Evolutionary conservation across 2,888 invertebrate species (phyloP), one percentile per base, ranked within the genome.

Genomic region (Acanthopleura granulata): DNA sequence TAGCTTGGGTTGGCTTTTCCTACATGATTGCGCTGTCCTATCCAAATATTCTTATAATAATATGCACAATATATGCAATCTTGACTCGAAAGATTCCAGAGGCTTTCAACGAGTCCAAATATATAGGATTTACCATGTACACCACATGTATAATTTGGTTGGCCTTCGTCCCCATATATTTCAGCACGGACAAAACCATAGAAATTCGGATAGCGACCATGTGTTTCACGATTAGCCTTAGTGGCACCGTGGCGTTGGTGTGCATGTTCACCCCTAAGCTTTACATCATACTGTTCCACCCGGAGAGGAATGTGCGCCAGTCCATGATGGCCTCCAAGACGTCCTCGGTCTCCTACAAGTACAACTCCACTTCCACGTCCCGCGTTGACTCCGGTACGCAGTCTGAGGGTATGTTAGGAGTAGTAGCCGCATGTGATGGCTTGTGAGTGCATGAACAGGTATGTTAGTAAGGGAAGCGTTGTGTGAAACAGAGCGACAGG

Each of bases 221-320:
- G 95, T 96, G 97, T 75, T 96, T 97, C 86, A 97, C 97, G 83
- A 97, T 98, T 89, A 96, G 96, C 79, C 93, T 98, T 81, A 96
- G 96, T 85, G 97, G 97, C 80, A 96, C 96, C 83, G 97, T 98
- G 81, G 96, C 97, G 14, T 94, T 98, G 76, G 95, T 94, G 75
- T 98, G 97, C 90, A 93, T 98, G 79, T 98, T 98, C 91, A 94
- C 96, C 66, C 97, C 98, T 15, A 98, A 98, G 93, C 91, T 96
- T 66, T 96, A 96, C 91, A 97, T 97, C 86, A 97, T 97, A 84
- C 91, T 97, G 80, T 93, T 97, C 77, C 94, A 95, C 80, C 97
- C 97, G 15, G 97, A 97, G 91, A 92, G 96, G 57, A 97, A 97
- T 91, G 94, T 97, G 16, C 93, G 97, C 0, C 96, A 96, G 81